Evolutionary conservation across 1,140 invertebrate genomes (phyloP).

Genomic region (Dermatophagoides farinae): DNA sequence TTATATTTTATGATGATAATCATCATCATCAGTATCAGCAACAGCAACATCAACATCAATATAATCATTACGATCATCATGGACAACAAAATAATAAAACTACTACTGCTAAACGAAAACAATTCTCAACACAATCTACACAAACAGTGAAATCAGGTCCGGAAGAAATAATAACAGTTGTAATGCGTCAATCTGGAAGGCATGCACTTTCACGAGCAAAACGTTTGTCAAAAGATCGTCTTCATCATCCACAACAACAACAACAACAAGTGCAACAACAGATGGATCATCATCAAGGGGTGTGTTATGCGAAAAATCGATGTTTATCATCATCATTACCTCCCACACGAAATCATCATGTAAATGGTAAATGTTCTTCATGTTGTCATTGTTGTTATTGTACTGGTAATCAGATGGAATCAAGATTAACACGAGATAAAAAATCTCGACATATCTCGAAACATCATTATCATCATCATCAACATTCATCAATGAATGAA

Average conservation of each 20-base stretch:
- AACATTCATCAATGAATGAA: background rate
- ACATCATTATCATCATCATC: background rate
- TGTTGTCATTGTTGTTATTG: no score
- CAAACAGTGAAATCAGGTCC: slow-evolving; percentile 9
- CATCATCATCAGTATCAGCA: background rate
- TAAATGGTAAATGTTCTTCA: no score
- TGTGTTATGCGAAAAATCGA: no score
- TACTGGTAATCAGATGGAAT: no score
- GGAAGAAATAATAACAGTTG: slow-evolving; percentile 1
- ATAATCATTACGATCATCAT: background rate
- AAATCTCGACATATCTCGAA: background rate
- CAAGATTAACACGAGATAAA: no score
- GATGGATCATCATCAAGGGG: no score
- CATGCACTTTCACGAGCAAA: background rate
- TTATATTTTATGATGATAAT: no score
- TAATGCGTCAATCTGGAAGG: slow-evolving; percentile 2
- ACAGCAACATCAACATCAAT: slow-evolving; percentile 3
- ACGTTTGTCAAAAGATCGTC: background rate
- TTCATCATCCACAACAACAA: no score
- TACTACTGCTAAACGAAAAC: background rate
- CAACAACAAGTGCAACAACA: no score
- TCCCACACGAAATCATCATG: no score
- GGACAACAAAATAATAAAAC: background rate
- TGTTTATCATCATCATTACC: no score
- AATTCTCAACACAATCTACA: background rate